These are phyloP conservation scores for Tribolium castaneum DNA, from an alignment of 1,140 invertebrate genomes.

Conservation along the genomic window DNA sequence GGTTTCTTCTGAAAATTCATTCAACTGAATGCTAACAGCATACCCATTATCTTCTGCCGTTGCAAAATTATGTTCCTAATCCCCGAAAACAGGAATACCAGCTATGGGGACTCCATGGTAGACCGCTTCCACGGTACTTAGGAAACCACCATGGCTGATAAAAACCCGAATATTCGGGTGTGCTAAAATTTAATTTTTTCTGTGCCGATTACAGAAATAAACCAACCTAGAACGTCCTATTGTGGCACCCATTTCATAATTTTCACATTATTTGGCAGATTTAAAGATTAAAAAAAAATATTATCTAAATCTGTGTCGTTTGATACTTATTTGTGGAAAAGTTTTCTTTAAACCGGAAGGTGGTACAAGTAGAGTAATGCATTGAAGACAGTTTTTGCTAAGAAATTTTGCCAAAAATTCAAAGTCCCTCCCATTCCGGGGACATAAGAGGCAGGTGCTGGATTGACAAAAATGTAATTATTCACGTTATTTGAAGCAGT, in stretches of 20 bases:
- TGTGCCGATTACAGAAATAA: neutral
- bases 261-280: too few relatives aligned
- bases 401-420: too few relatives aligned
- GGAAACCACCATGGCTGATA: constrained; percentile 64
- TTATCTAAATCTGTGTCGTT: too few relatives aligned
- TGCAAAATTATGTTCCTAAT: constrained; percentile 71
- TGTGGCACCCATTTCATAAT: constrained; percentile 71
- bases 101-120: neutral
- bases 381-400: too few relatives aligned
- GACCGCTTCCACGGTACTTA: constrained; percentile 68
- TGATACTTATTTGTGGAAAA: too few relatives aligned
- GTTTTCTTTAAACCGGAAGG: too few relatives aligned
- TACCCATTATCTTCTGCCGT: constrained; percentile 64
- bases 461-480: too few relatives aligned
- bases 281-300: too few relatives aligned
- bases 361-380: too few relatives aligned
- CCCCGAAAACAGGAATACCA: constrained; percentile 73
- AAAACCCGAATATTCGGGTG: constrained; percentile 62
- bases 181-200: constrained; percentile 35
- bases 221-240: constrained; percentile 65
- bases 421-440: too few relatives aligned
- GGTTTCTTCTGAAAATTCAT: constrained; percentile 47
- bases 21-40: constrained; percentile 61
- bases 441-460: too few relatives aligned
- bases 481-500: too few relatives aligned